Evolutionary conservation across 2,888 invertebrate genomes (phyloP), one percentile per base, ranked within the genome.

Genomic region (Dasysyrphus albostriatus): DNA sequence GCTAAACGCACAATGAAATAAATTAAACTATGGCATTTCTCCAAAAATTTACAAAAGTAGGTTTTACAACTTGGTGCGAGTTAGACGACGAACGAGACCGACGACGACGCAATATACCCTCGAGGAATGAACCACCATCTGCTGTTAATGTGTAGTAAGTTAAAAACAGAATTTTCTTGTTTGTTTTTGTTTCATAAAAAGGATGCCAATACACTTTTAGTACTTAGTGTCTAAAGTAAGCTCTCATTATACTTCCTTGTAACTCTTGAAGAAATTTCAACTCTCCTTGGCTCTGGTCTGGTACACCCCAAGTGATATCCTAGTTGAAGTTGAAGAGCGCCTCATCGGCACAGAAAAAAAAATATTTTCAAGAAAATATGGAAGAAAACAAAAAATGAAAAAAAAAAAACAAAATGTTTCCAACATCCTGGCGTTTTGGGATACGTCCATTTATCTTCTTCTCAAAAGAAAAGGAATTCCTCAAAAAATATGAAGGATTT

Each of bases 371-470:
- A 12, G 32, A 19, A 49, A 49, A 67, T 44, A 63, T 63, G 49
- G 67, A 67, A 49, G 8, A 61, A 42, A 39, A 24, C 5, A 67
- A 14, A 47, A 67, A 37, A 42, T 14, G 14, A 58, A 59, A 44
- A 56, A 34, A 7, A 73, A 78, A 78, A 44, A 56, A 34, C 10
- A 73, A 78, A 78, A 56, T 47, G 29, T 42, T 58, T 74, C 49
- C 44, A 74, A 39, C 69, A 75, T 70, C 69, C 80, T 42, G 65
- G 61, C 72, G 51, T 83, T 87, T 49, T 78, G 73, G 75, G 72
- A 70, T 70, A 72, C 69, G 78, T 61, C 61, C 87, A 87, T 87
- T 87, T 87, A 87, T 87, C 87, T 87, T 87, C 87, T 75, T 87
- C 85, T 65, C 67, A n/a, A 56, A 58, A 47, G 78, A 70, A 83